Evolutionary conservation across 1,140 invertebrate species (phyloP), one percentile per base, ranked within the genome.

Genomic region (Ruditapes philippinarum): DNA sequence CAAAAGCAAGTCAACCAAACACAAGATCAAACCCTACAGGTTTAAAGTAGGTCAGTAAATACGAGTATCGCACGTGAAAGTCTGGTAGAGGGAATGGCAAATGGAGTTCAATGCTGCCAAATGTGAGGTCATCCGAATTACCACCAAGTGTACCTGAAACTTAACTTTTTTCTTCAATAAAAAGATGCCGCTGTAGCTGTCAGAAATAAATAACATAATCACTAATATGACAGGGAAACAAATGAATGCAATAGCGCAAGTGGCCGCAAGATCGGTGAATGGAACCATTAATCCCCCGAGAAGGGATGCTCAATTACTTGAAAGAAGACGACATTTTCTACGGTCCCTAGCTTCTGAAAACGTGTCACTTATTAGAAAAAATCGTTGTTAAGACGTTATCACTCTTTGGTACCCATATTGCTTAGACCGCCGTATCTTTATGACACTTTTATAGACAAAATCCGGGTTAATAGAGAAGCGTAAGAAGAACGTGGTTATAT

Each of bases 71-170:
- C 81, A 68, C 28, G 62, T 19, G 57, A 62, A 4, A n/a, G 33
- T 14, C 42, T 54, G 79, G 38, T 81, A 45, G 54, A 54, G 54
- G 25, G 78, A 81, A 28, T 82, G 65, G 78, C 79, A 31, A 14
- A 89, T 28, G 68, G 45, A 42, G 40, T 73, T 3, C 7, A 84
- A 25, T 28, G 3, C 12, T 65, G 45, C 3, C 73, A 17, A 38
- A 45, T n/a, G n/a, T 45, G 65, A 54, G 65, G 68, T 4, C 11
- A 54, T 51, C 40, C 11, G 25, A 65, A 31, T 28, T 9, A 36
- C 3, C 33, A n/a, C 4, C 9, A 65, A 33, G 33, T 70, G 14
- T 31, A 38, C 28, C 33, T 7, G 0, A 40, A 70, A 17, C 36
- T 70, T 11, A 70, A 70, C 38, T 70, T 38, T 70, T 17, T 70